Conservation (phyloP, 2,113 vertebrate species). For the Oreocharis arfaki region DNA sequence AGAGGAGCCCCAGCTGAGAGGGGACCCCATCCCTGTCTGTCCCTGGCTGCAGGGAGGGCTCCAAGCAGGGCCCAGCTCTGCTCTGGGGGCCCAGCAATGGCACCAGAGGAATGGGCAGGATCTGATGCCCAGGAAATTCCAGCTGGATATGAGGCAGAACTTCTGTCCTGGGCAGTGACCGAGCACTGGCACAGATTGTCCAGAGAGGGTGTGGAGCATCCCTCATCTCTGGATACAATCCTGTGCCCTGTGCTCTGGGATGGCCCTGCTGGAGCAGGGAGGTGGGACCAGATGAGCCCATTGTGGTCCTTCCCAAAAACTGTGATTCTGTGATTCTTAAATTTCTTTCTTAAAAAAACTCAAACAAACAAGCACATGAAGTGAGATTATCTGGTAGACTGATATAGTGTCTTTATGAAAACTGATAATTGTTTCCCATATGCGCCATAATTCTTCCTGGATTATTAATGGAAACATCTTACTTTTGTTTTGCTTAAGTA, state of each 20-base stretch:
- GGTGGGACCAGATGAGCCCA: accelerated
- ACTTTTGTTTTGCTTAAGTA: neutral
- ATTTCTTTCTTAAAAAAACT: neutral
- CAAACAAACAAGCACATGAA: neutral
- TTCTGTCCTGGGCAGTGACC: neutral
- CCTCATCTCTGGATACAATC: accelerated
- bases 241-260: accelerated
- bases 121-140: neutral
- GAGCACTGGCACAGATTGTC: neutral
- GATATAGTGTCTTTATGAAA: neutral
- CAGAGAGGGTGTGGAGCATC: neutral
- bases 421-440: neutral
- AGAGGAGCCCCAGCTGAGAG: neutral
- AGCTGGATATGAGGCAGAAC: accelerated
- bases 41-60: neutral
- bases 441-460: neutral
- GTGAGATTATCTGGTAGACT: neutral
- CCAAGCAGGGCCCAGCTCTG: neutral
- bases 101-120: neutral
- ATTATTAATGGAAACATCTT: neutral
- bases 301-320: neutral
- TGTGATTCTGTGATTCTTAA: neutral
- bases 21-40: neutral
- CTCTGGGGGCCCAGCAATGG: neutral
- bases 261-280: accelerated